Evolutionary conservation across 2,888 invertebrate species (phyloP).

Genomic region (Dione vanillae): DNA sequence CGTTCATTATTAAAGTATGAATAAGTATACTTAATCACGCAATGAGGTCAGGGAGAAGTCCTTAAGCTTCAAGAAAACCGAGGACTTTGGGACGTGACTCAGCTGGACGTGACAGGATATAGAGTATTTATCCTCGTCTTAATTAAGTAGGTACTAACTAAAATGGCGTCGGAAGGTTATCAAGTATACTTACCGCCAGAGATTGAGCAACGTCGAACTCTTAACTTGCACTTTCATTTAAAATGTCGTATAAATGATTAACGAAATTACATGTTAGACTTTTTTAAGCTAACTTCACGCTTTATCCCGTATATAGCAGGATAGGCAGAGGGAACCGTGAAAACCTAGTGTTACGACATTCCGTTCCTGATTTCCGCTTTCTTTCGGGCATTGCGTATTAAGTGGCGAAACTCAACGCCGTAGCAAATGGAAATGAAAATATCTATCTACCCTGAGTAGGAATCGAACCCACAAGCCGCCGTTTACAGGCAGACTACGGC

Average conservation of each 20-base stretch:
- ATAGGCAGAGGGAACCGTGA: too few species aligned
- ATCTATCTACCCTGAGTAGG: too few species aligned
- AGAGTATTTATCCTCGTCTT: slow-evolving; percentile 53
- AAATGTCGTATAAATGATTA: too few species aligned
- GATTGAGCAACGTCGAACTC: slow-evolving; percentile 34
- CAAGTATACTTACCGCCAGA: slow-evolving; percentile 11
- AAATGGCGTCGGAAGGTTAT: slow-evolving; percentile 32
- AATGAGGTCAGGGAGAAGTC: slow-evolving; percentile 65
- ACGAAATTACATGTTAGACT: too few species aligned
- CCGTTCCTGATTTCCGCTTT: too few species aligned
- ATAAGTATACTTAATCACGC: slow-evolving; percentile 20
- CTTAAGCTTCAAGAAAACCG: slow-evolving; percentile 47
- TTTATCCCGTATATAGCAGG: too few species aligned
- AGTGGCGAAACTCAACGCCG: too few species aligned
- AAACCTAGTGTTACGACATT: too few species aligned
- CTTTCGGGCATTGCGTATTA: too few species aligned
- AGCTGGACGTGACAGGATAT: slow-evolving; percentile 44
- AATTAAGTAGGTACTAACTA: slow-evolving; percentile 35
- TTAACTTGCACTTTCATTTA: not conserved
- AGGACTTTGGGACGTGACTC: slow-evolving; percentile 49
- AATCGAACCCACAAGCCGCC: too few species aligned
- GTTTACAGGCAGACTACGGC: too few species aligned
- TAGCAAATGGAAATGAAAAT: too few species aligned
- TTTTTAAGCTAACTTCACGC: not conserved
- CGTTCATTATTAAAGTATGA: not conserved